Evolutionary conservation across 2,113 vertebrate genomes (phyloP).

Genomic region (Chaetops frenatus): DNA sequence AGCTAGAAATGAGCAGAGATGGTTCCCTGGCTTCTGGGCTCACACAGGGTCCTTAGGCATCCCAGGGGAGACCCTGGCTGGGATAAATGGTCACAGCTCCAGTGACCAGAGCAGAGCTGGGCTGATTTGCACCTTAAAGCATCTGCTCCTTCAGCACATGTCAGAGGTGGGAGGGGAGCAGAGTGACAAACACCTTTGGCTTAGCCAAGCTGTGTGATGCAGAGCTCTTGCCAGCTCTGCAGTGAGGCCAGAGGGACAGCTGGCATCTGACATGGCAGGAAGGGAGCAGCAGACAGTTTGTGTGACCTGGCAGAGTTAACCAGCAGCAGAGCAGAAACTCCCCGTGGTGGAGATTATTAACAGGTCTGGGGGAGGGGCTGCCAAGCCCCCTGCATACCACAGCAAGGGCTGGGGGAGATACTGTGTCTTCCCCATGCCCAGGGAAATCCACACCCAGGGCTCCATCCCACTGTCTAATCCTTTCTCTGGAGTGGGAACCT

Average conservation of each 20-base stretch:
- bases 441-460: neutral
- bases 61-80: neutral
- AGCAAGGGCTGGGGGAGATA: neutral
- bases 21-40: neutral
- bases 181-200: neutral
- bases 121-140: neutral
- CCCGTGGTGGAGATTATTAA: neutral
- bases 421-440: neutral
- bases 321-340: neutral
- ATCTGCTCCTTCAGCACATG: neutral
- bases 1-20: neutral
- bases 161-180: neutral
- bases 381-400: neutral
- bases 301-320: neutral
- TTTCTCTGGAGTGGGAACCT: neutral
- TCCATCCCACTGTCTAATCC: neutral
- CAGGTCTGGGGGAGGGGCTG: neutral
- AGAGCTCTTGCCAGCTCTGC: neutral
- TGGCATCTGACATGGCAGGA: rapidly evolving
- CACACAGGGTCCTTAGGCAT: neutral
- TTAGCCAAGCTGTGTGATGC: neutral
- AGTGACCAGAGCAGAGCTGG: neutral
- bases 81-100: neutral
- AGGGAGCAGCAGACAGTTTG: neutral
- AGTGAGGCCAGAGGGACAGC: neutral